Conservation (phyloP, 2,113 vertebrate genomes). For the Syngnathus typhle region DNA sequence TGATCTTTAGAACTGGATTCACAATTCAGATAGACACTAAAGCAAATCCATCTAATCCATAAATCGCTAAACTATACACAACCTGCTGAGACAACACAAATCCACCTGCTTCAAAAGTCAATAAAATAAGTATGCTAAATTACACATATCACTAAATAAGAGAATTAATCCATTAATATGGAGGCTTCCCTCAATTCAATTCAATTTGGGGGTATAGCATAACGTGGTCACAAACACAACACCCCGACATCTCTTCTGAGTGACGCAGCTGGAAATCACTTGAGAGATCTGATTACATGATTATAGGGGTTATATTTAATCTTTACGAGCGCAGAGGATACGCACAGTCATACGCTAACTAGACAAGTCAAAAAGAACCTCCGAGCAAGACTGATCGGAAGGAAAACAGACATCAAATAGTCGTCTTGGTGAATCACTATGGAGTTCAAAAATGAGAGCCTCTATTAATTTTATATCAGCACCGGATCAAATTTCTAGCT, state of each 20-base stretch:
- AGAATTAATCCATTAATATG: too few relatives aligned
- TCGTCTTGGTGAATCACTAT: slow-evolving; percentile 20
- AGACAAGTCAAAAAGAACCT: slow-evolving; percentile 15
- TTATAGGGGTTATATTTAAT: slow-evolving; percentile 45
- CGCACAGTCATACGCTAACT: slow-evolving; percentile 24
- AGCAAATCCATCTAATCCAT: too few relatives aligned
- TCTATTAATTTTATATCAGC: background rate
- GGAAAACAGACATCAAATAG: slow-evolving; percentile 32
- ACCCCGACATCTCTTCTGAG: slow-evolving; percentile 14
- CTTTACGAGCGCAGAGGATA: slow-evolving; percentile 31
- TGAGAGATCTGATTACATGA: slow-evolving; percentile 38
- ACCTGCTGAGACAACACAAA: too few relatives aligned
- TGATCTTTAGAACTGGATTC: slow-evolving; percentile 7
- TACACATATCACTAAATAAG: too few relatives aligned
- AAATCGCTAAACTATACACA: too few relatives aligned
- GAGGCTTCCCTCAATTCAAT: too few relatives aligned
- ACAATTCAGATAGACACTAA: background rate
- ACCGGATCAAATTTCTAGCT: too few relatives aligned
- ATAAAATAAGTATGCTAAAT: too few relatives aligned
- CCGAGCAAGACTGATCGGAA: slow-evolving; percentile 12
- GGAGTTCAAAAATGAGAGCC: background rate
- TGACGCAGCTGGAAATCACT: slow-evolving; percentile 30
- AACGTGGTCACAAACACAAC: slow-evolving; percentile 14
- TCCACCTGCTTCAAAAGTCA: too few relatives aligned
- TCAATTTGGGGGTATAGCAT: slow-evolving; percentile 16